Evolutionary conservation across 37 sponge, comb jelly and placozoan species (phyloP).

Genomic region (Diacarnus erythraeanus): DNA sequence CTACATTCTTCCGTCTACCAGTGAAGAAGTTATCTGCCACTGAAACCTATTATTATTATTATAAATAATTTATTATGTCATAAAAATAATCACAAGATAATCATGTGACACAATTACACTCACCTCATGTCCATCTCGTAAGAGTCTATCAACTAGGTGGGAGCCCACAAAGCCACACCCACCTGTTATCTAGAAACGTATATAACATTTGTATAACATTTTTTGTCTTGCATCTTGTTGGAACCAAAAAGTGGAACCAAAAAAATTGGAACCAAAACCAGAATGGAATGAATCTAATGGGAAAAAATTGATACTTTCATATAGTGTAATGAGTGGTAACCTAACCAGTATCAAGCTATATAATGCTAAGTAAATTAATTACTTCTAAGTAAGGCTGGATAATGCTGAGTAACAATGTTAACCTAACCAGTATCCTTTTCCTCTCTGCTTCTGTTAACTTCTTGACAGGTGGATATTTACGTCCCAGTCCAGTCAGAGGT

Average conservation of each 20-base stretch:
- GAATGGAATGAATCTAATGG: not conserved
- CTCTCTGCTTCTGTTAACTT: constrained; percentile 53
- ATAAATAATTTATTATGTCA: constrained; percentile 3
- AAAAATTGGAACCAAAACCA: not conserved
- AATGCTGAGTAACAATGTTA: too few relatives aligned
- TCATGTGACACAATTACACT: not conserved
- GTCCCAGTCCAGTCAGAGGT: not conserved
- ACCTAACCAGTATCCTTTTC: constrained; percentile 76
- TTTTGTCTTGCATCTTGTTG: not conserved
- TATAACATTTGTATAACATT: not conserved
- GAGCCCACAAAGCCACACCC: constrained; percentile 96
- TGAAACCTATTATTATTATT: constrained; percentile 40
- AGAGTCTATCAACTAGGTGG: constrained; percentile 82
- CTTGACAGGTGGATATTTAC: constrained; percentile 61
- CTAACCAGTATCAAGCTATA: too few relatives aligned
- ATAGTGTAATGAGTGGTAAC: too few relatives aligned
- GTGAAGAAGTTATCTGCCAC: constrained; percentile 95
- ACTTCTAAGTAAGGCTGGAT: too few relatives aligned
- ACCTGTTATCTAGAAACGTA: constrained; percentile 77
- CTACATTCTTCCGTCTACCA: constrained; percentile 83
- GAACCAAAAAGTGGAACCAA: not conserved
- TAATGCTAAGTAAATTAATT: too few relatives aligned
- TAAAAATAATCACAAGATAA: not conserved
- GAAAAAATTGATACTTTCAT: too few relatives aligned
- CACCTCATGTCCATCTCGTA: constrained; percentile 85